Evolutionary conservation across 1,140 invertebrate species (phyloP), one percentile per base, ranked within the genome.

Genomic region (Drosophila micromelanica): DNA sequence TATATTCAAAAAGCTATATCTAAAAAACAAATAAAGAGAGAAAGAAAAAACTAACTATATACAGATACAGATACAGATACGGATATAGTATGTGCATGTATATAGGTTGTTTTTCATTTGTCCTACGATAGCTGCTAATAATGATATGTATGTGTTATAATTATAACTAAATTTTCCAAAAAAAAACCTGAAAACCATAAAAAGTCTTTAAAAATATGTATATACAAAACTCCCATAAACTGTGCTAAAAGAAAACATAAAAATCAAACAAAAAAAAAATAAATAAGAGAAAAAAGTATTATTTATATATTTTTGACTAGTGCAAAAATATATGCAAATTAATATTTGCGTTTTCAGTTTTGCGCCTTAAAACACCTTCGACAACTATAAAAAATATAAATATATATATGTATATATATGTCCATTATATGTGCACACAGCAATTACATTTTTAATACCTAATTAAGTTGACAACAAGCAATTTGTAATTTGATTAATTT

Each of bases 271-370:
- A 40, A 54, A 61, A 27, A 70, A 27, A 70, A 45, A 1, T 5
- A 43, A 73, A 52, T 40, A 54, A 52, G 49, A 49, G 20, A 67
- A 48, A 67, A 56, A 80, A 84, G 76, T 85, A 73, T 84, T 89
- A 89, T 89, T 89, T 77, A 78, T 77, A 76, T 89, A 80, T 75
- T 89, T 89, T 90, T 89, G 84, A 89, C 84, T 30, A 77, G 84
- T 64, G 84, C 84, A 89, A 89, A 89, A 89, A 73, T 84, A 84
- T 84, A 78, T 77, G 67, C 57, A 32, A 89, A 89, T 84, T 82
- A 87, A 73, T 74, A 75, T 71, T 52, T 75, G 55, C 63, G 54
- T 45, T 51, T 60, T 54, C 48, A 68, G 40, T 68, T 68, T 45
- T 30, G 48, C 27, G 35, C 37, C 35, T 48, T 48, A 43, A 71